Base-by-base conservation (phyloP, 2,888 invertebrate species). In the Tipula unca region DNA sequence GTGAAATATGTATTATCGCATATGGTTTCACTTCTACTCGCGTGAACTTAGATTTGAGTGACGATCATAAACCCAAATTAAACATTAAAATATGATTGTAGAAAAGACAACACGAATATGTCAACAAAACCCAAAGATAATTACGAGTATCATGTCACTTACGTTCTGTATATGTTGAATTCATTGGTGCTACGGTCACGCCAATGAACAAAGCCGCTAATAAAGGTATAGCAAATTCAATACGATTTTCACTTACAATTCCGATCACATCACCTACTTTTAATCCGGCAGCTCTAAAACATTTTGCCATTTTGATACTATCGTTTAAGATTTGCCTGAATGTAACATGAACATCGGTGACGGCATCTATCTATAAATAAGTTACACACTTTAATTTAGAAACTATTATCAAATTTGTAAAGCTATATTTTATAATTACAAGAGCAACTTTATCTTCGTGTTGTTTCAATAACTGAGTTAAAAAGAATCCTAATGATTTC, bases 111-210 rank as follows among this genome's bases (percentile, higher is more conserved):
- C 32, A 32, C 3, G 4, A 2, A 6, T 32, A 32, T 32, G 32
- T 32, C 32, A 32, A 32, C 6, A 32, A 32, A 32, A 32, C 6
- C n/a, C n/a, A n/a, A n/a, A n/a, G n/a, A 32, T 2, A 6, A 32
- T 32, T 32, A 6, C 32, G 4, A 32, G 32, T n/a, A n/a, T n/a
- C n/a, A 2, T 32, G 3, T n/a, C 32, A 88, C 89, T 89, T 89
- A 92, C 93, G 91, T 87, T 92, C 90, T 0, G 93, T 92, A 88
- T 94, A 94, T 32, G 92, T 91, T 1, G 92, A 92, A 89, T 93
- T 94, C 39, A 93, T 87, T 0, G 93, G 93, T n/a, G 93, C 93
- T 85, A 92, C 91, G 0, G 92, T 91, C 1, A 92, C 92, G 1
- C 93, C 93, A 3, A 92, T 88, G 54, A 91, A 92, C 87, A 93